Base-by-base conservation (phyloP, 1,140 invertebrate species). In the Euura lappo region DNA sequence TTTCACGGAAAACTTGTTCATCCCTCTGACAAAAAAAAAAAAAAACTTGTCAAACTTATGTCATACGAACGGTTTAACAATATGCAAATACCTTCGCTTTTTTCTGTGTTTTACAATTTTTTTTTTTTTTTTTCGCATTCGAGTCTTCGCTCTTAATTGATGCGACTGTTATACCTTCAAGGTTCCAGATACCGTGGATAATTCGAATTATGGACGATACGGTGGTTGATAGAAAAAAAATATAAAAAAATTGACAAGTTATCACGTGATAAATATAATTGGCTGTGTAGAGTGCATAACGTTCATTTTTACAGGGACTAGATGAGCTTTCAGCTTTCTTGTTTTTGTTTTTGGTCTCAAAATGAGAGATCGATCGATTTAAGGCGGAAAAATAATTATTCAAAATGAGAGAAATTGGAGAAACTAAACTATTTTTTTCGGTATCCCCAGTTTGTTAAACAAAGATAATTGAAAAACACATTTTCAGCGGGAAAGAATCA, bases 261-360 rank as follows among this genome's bases (percentile, higher is more conserved):
- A 60, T 60, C 51, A 60, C 51, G 51, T 60, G 51, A 60, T 60
- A 60, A 60, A 60, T 60, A 60, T 60, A 60, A 60, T 60, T 60
- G 6, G 51, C 2, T n/a, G 13, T 60, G 13, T 60, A 11, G 8
- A 60, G 28, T 28, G 28, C 0, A 28, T 28, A 6, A 60, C 51
- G 13, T 6, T 8, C 13, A 11, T 60, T 60, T 60, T 60, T 28
- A 28, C 28, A 28, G 28, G 28, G 28, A 28, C 28, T 28, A 28
- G 28, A 28, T 1, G 1, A 28, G 28, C 28, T 28, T 28, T 28
- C 28, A 28, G 28, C 28, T 28, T 28, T 0, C 28, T 28, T 0
- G 0, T 28, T 28, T 28, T 28, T 28, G 0, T 28, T 28, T 28
- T 1, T 28, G 28, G 28, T 28, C 28, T 28, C 28, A 28, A 28